Conservation (phyloP, 2,113 vertebrate genomes). For the Plecturocebus donacophilus region DNA sequence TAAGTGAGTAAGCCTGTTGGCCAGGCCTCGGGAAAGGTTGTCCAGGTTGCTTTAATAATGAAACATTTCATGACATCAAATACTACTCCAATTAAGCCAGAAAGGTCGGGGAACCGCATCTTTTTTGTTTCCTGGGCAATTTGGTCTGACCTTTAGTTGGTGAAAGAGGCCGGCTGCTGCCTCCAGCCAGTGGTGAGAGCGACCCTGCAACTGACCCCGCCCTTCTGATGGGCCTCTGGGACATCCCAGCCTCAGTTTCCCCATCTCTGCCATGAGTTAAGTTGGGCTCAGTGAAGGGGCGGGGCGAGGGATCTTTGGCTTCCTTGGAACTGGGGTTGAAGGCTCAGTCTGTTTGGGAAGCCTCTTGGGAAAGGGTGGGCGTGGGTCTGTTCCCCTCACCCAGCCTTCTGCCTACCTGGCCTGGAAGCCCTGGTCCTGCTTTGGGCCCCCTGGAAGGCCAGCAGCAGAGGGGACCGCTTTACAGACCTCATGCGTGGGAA, state of each 20-base stretch:
- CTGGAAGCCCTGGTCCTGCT: neutral
- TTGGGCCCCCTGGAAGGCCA: neutral
- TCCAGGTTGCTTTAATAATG: conserved; percentile 11
- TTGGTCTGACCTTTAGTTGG: neutral
- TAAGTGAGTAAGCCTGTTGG: neutral
- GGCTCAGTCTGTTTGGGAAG: neutral
- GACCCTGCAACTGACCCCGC: neutral
- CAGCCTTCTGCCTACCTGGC: neutral
- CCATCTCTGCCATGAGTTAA: neutral
- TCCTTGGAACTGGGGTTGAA: neutral
- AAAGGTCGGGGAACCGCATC: neutral
- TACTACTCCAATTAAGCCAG: conserved; percentile 6
- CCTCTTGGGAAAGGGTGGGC: fast-evolving
- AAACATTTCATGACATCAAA: conserved; percentile 29
- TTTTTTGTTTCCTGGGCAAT: neutral
- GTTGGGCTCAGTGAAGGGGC: neutral
- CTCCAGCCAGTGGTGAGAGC: fast-evolving
- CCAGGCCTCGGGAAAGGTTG: neutral
- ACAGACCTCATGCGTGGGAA: fast-evolving
- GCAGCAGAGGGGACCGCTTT: neutral
- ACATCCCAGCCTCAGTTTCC: neutral
- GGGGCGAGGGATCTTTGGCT: neutral
- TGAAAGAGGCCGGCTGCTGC: neutral
- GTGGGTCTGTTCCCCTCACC: neutral
- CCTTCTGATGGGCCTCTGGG: neutral